Evolutionary conservation across 1,140 invertebrate species (phyloP), one percentile per base, ranked within the genome.

Genomic region (Pollicipes pollicipes): DNA sequence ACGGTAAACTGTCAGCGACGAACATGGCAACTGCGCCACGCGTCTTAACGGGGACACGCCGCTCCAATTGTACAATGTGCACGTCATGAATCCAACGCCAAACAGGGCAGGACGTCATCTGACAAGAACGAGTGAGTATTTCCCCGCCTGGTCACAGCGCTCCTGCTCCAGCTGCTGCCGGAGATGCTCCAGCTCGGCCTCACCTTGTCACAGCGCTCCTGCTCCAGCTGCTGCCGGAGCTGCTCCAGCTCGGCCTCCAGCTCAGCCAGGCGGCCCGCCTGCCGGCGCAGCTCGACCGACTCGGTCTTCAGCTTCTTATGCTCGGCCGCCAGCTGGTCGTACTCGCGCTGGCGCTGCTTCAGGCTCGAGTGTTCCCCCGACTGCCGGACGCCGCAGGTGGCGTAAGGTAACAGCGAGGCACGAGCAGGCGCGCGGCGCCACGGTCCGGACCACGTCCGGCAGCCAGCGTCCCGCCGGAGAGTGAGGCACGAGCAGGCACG

Each of bases 211-310:
- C 28, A 69, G 58, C 45, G 45, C 35, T 76, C 70, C 30, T 73
- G 30, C 35, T 76, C 73, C 21, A 77, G 73, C 69, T 77, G 68
- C 3, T 58, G 30, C 28, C 73, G 69, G 21, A 75, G 68, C 24
- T 68, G 67, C 32, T 74, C 77, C 10, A 83, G 73, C 35, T 76
- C 69, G 21, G 13, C 84, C 75, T 90, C 90, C 3, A 88, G 82
- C 77, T 95, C 90, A 0, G 80, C 79, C 77, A 93, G 87, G 30
- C 90, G 77, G 1, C 82, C 80, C 76, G 88, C 90, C 45, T 58
- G 45, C 3, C 45, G 45, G 45, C 45, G 45, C 32, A 88, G 82
- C 76, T 90, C 87, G 67, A 82, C 80, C 69, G 87, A 84, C 73
- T 87, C 80, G 30, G 83, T 81, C 73, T 88, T 87, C 4, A 91